Evolutionary conservation across 2,888 invertebrate species (phyloP).

Genomic region (Thereva nobilitata): DNA sequence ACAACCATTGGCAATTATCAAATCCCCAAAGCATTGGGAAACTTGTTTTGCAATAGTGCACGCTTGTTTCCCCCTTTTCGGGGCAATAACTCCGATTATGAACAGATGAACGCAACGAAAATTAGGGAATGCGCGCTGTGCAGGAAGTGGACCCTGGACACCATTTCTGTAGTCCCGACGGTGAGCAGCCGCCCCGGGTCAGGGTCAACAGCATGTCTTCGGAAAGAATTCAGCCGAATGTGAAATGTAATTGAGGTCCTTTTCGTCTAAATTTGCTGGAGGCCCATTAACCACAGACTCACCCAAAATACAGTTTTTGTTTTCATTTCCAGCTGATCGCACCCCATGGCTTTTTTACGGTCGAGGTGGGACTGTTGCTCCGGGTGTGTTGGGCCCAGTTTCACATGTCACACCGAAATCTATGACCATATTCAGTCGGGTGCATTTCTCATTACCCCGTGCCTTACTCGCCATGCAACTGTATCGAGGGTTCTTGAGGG

Average conservation of each 20-base stretch:
- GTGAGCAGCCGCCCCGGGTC: background rate
- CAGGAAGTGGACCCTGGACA: conserved; percentile 9
- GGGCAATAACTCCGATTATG: conserved; percentile 18
- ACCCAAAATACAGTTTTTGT: conserved; percentile 12
- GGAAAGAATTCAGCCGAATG: conserved; percentile 22
- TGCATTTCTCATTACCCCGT: conserved; percentile 4
- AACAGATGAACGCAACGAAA: conserved; percentile 13
- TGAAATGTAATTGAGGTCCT: conserved; percentile 30
- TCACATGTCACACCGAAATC: conserved; percentile 13
- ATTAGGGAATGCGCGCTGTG: background rate
- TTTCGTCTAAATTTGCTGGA: conserved; percentile 12
- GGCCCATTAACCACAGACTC: conserved; percentile 12
- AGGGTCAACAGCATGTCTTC: conserved; percentile 30
- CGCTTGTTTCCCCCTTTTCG: conserved; percentile 4
- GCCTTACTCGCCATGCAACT: background rate
- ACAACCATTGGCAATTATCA: conserved; percentile 22
- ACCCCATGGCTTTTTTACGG: conserved; percentile 12
- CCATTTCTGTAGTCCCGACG: background rate
- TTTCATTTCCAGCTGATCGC: conserved; percentile 12
- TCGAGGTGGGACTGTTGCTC: conserved; percentile 16
- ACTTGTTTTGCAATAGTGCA: background rate
- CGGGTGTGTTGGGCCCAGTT: conserved; percentile 14
- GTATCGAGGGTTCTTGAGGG: background rate
- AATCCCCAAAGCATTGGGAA: conserved; percentile 3
- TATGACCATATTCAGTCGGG: background rate